Evolutionary conservation across 2,888 invertebrate species (phyloP).

Genomic region (Rhagonycha fulva): DNA sequence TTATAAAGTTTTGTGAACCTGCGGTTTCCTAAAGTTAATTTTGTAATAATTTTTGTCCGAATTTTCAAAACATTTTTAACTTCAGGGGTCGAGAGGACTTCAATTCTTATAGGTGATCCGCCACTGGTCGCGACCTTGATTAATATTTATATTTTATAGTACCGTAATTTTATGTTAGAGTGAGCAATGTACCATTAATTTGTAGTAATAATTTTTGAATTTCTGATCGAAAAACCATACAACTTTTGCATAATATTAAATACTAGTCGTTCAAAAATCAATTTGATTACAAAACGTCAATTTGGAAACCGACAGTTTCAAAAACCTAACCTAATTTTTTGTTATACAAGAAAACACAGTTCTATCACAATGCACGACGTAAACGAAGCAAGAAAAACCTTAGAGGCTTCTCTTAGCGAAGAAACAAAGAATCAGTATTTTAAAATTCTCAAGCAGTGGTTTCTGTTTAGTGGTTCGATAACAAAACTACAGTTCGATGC

Average conservation of each 20-base stretch:
- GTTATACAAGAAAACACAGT: neutral
- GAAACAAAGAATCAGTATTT: conserved; percentile 71
- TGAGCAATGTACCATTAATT: neutral
- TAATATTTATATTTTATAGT: neutral
- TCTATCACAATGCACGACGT: conserved; percentile 48
- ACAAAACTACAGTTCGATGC: conserved; percentile 84
- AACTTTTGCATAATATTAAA: neutral
- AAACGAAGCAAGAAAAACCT: conserved; percentile 63
- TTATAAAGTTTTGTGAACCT: no score
- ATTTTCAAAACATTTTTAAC: no score
- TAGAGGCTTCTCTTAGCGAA: conserved; percentile 69
- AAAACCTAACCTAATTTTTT: neutral
- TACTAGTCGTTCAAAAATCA: neutral
- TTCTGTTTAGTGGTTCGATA: conserved; percentile 67
- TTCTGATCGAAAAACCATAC: neutral
- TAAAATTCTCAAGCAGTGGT: conserved; percentile 73
- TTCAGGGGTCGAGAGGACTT: no score
- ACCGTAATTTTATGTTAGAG: neutral
- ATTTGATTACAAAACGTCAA: neutral
- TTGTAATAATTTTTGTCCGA: no score
- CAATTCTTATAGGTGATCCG: no score
- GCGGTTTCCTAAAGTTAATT: no score
- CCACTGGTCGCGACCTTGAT: no score
- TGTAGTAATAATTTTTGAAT: neutral
- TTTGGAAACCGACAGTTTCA: neutral